These are phyloP conservation scores for Scomber colias DNA, from an alignment of 2,113 vertebrate genomes.

Conservation along the genomic window DNA sequence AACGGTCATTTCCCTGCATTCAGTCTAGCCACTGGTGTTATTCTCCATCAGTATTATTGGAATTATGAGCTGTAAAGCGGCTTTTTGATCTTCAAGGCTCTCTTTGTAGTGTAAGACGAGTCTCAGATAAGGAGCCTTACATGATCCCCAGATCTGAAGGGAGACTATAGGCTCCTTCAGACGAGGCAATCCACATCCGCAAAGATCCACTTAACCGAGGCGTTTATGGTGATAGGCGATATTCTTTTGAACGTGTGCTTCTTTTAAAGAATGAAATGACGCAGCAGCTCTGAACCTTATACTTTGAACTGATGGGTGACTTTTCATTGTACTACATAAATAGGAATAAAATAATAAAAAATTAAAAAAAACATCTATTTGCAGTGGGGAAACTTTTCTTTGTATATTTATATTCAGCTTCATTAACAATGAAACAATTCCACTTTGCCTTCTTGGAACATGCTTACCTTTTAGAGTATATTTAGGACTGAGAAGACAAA, in stretches of 20 bases:
- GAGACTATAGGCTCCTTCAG: conserved; percentile 32
- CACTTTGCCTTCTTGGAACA: background rate
- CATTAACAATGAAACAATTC: conserved; percentile 7
- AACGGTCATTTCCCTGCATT: conserved; percentile 12
- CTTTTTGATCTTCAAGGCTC: conserved; percentile 62
- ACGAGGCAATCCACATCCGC: conserved; percentile 38
- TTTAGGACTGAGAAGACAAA: background rate
- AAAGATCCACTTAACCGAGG: conserved; percentile 44
- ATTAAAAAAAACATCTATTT: conserved; percentile 5
- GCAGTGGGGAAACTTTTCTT: background rate
- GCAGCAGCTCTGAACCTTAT: conserved; percentile 22
- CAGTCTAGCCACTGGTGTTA: conserved; percentile 27
- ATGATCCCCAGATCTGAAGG: conserved; percentile 56
- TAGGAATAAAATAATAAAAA: background rate
- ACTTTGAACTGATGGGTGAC: conserved; percentile 14
- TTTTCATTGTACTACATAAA: conserved; percentile 19
- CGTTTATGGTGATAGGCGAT: conserved; percentile 13
- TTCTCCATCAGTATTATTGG: conserved; percentile 44
- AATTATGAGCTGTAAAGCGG: conserved; percentile 43
- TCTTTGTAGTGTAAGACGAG: conserved; percentile 58
- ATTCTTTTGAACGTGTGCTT: conserved; percentile 31
- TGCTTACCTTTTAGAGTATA: conserved; percentile 9
- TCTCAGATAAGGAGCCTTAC: conserved; percentile 62
- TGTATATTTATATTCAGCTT: background rate
- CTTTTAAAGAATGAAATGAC: conserved; percentile 40